These are phyloP conservation scores for Actinia equina DNA, from an alignment of 64 coral and sea anemone species.

Conservation along the genomic window DNA sequence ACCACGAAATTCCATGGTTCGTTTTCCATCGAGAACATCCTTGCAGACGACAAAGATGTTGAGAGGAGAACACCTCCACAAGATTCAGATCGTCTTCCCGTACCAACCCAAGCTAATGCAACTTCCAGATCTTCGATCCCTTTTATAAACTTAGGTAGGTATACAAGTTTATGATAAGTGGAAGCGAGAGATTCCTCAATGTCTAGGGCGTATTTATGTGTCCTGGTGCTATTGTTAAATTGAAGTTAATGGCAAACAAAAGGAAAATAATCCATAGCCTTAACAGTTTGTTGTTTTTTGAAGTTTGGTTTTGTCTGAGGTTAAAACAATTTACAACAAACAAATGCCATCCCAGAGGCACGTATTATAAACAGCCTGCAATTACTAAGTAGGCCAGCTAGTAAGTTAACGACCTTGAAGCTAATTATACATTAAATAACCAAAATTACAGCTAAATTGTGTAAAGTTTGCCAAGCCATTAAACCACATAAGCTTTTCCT, in stretches of 20 bases:
- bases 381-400: slow-evolving; percentile 6
- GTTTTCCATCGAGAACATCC: slow-evolving; percentile 87
- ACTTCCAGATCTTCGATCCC: neutral
- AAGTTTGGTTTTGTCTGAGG: neutral
- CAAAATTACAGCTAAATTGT: slow-evolving; percentile 11
- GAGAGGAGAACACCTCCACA: neutral
- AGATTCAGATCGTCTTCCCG: neutral
- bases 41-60: slow-evolving; percentile 33
- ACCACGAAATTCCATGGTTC: slow-evolving; percentile 69
- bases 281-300: neutral
- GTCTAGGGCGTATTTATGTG: neutral
- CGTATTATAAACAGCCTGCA: slow-evolving; percentile 23
- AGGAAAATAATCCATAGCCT: neutral
- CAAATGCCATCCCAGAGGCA: neutral
- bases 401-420: slow-evolving; percentile 11
- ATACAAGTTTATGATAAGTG: neutral
- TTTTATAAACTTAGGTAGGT: slow-evolving; percentile 23
- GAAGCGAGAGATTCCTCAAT: neutral
- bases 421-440: slow-evolving; percentile 30
- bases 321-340: slow-evolving; percentile 24
- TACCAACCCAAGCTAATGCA: neutral
- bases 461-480: neutral
- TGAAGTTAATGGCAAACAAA: neutral
- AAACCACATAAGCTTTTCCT: slow-evolving; percentile 12
- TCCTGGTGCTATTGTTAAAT: neutral